phyloP scores from a whole-genome alignment of 2,113 vertebrate genomes.

The Oxyura jamaicensis region DNA sequence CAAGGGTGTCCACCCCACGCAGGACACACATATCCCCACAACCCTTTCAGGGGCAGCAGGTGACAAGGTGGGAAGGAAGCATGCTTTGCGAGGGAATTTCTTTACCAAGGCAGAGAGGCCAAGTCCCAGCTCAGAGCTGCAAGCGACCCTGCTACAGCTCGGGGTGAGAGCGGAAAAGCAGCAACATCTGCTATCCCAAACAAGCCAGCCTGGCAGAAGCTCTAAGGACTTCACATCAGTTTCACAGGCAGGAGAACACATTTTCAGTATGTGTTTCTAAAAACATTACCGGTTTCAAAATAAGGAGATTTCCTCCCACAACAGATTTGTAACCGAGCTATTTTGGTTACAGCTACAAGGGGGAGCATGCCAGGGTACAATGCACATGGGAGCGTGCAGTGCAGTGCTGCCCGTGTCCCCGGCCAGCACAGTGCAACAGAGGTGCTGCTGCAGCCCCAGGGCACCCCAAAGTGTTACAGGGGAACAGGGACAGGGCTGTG shows the following conservation, averaged over 20 bases:
- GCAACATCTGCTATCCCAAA: conserved; percentile 28
- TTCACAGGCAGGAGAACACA: not conserved
- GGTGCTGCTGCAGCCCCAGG: not conserved
- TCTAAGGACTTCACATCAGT: not conserved
- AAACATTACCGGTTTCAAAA: not conserved
- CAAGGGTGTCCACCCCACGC: accelerated
- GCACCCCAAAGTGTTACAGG: not conserved
- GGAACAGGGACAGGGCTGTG: not conserved
- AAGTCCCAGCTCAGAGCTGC: not conserved
- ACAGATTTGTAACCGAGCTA: not conserved
- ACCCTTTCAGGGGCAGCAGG: not conserved
- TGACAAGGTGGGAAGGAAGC: not conserved
- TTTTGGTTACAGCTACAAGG: not conserved
- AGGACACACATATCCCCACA: accelerated
- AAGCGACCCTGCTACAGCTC: not conserved
- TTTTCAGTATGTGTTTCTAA: conserved; percentile 11
- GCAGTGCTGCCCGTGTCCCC: accelerated
- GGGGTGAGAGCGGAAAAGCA: not conserved
- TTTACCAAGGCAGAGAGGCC: not conserved
- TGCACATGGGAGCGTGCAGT: not conserved
- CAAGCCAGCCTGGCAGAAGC: conserved; percentile 36
- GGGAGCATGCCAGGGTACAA: not conserved
- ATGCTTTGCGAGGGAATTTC: not conserved
- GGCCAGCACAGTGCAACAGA: not conserved
- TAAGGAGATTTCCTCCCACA: conserved; percentile 6